Evolutionary conservation across 2,113 vertebrate genomes (phyloP).

Genomic region (Ovibos moschatus): DNA sequence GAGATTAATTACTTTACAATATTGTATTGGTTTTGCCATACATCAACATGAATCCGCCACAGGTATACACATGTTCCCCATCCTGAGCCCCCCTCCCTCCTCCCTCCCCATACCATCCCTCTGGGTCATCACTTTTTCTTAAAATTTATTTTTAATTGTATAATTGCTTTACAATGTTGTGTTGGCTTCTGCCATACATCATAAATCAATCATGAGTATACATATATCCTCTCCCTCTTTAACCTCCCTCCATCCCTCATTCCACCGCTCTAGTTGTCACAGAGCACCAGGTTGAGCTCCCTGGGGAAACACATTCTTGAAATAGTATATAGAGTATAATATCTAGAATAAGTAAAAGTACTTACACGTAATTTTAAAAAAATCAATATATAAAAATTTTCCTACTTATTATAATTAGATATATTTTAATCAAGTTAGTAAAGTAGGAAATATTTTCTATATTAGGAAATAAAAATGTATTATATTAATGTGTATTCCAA

Average conservation of each 20-base stretch:
- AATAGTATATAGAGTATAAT: background rate
- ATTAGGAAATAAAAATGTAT: background rate
- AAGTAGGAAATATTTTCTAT: background rate
- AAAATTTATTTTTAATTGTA: background rate
- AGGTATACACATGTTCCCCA: too few relatives aligned
- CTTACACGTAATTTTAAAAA: background rate
- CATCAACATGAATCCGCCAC: background rate
- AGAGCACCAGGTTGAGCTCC: background rate
- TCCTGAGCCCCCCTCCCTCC: too few relatives aligned
- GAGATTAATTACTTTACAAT: background rate
- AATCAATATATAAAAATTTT: background rate
- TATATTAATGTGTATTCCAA: background rate
- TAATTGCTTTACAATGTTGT: background rate
- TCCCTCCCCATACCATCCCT: too few relatives aligned
- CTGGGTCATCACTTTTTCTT: background rate
- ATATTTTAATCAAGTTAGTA: background rate
- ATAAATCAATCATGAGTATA: background rate
- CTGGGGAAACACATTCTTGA: background rate
- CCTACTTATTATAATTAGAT: background rate
- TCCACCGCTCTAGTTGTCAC: background rate
- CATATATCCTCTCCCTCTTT: background rate
- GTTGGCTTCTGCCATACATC: background rate
- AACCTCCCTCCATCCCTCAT: background rate
- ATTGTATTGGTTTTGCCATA: background rate
- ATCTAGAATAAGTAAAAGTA: background rate